Percentiles rank a stretch among this genome's conserved stretches.
phyloP scores from a whole-genome alignment of 2,797 vertebrate species.

The Bradypodion pumilum region DNA sequence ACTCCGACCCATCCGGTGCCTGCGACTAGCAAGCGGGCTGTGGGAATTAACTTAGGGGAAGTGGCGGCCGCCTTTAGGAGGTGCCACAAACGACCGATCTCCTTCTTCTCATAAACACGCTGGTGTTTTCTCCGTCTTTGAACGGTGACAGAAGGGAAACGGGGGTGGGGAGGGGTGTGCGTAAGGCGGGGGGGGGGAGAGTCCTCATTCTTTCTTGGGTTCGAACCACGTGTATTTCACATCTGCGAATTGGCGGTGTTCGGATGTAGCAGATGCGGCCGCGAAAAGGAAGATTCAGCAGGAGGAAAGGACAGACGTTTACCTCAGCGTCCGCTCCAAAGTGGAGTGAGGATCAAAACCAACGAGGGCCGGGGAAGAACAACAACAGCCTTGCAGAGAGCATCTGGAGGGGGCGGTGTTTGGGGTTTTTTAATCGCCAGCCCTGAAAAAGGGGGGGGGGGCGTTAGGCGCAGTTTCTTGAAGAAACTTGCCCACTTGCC shows the following conservation, averaged over 20 bases:
- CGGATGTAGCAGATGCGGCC: constrained; percentile 46
- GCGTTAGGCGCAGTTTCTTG: constrained; percentile 52
- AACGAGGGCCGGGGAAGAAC: constrained; percentile 24
- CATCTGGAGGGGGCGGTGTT: constrained; percentile 20
- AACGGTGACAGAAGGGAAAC: constrained; percentile 17
- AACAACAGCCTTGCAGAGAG: constrained; percentile 2
- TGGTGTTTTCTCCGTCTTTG: not conserved
- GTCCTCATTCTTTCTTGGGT: constrained; percentile 40
- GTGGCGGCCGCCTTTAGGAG: too few relatives aligned
- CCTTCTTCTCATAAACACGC: not conserved
- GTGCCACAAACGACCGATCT: constrained; percentile 25
- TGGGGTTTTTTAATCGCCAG: constrained; percentile 5
- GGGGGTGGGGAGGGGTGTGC: not conserved
- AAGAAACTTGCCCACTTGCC: not conserved
- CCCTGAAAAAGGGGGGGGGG: constrained; percentile 41
- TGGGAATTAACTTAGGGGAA: too few relatives aligned
- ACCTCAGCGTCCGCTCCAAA: constrained; percentile 44
- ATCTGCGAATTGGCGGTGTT: constrained; percentile 41
- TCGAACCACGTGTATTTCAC: constrained; percentile 51
- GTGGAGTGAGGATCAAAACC: constrained; percentile 36
- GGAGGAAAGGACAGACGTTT: constrained; percentile 37
- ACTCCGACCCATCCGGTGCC: too few relatives aligned
- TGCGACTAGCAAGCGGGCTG: too few relatives aligned
- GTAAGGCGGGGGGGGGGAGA: not conserved
- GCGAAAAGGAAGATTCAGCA: constrained; percentile 35